A percentile compares a stretch with the other conserved stretches of the same genome.
phyloP scores from a whole-genome alignment of 2,888 invertebrate species.

The Scaptomyza caliginosa region DNA sequence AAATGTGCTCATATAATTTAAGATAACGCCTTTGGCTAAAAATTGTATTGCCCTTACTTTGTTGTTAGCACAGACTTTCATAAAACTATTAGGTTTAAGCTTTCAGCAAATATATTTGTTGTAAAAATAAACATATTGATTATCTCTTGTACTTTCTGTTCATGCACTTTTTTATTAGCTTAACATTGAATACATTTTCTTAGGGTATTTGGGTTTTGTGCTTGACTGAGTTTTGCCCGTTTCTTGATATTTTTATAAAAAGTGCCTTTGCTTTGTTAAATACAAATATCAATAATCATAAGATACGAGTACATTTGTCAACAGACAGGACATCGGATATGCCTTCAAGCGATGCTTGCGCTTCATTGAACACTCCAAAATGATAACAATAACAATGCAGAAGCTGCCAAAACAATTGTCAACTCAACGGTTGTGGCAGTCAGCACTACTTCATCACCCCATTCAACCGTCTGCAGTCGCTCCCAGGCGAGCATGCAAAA shows the following conservation, averaged over 20 bases:
- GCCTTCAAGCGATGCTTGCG: conserved; percentile 46
- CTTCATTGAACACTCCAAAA: conserved; percentile 50
- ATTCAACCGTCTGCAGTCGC: conserved; percentile 26
- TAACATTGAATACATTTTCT: background rate
- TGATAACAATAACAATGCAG: conserved; percentile 36
- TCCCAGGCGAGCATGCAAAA: conserved; percentile 56
- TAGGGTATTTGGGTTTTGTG: background rate
- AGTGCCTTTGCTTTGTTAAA: conserved; percentile 38
- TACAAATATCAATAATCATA: conserved; percentile 49
- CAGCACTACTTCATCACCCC: too few relatives aligned
- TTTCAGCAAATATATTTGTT: too few relatives aligned
- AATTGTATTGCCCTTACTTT: background rate
- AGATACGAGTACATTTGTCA: conserved; percentile 56
- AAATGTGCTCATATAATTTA: conserved; percentile 27
- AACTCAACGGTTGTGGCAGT: conserved; percentile 16
- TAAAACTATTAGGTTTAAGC: too few relatives aligned
- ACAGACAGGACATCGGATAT: conserved; percentile 55
- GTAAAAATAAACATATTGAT: background rate
- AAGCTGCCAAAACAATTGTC: conserved; percentile 42
- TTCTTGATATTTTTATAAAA: conserved; percentile 15
- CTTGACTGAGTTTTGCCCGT: background rate
- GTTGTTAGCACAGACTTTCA: too few relatives aligned
- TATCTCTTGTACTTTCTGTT: background rate
- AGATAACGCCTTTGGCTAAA: conserved; percentile 12
- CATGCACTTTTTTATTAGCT: background rate